phyloP scores from a whole-genome alignment of 1,140 invertebrate genomes.

The Pseudachorutes palmiensis region DNA sequence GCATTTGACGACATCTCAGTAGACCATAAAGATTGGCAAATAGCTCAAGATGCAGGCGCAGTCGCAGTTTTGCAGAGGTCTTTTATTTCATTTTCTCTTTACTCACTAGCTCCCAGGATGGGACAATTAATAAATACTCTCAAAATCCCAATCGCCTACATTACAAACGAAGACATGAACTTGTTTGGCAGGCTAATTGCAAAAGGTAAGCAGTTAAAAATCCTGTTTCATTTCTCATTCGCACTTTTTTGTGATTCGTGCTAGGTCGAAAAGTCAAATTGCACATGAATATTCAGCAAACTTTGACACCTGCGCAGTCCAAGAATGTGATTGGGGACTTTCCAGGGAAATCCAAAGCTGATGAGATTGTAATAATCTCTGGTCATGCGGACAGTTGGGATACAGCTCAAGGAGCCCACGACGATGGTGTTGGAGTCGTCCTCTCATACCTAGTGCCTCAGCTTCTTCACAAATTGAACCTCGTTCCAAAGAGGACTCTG shows the following conservation, averaged over 20 bases:
- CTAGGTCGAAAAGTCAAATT: not conserved
- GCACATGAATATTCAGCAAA: not conserved
- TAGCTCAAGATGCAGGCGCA: constrained; percentile 44
- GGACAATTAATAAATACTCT: too few species aligned
- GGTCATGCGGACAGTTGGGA: constrained; percentile 64
- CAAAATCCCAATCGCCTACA: too few species aligned
- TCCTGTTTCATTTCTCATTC: not conserved
- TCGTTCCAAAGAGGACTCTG: constrained; percentile 60
- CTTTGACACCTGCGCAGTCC: not conserved
- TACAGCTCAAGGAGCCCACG: constrained; percentile 79
- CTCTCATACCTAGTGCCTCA: constrained; percentile 68
- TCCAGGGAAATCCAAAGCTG: constrained; percentile 50
- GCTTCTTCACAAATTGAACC: constrained; percentile 57
- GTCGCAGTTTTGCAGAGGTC: constrained; percentile 47
- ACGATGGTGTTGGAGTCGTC: constrained; percentile 74
- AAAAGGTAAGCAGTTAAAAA: too few species aligned
- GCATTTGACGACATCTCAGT: too few species aligned
- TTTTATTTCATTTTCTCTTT: too few species aligned
- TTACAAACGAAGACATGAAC: too few species aligned
- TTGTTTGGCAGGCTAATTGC: too few species aligned
- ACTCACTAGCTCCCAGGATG: too few species aligned
- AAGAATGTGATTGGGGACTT: constrained; percentile 45
- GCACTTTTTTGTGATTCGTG: too few species aligned
- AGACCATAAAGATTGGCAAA: constrained; percentile 41
- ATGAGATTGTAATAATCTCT: constrained; percentile 66